Conservation (phyloP, 2,888 invertebrate species). For the Rosalia funebris region DNA sequence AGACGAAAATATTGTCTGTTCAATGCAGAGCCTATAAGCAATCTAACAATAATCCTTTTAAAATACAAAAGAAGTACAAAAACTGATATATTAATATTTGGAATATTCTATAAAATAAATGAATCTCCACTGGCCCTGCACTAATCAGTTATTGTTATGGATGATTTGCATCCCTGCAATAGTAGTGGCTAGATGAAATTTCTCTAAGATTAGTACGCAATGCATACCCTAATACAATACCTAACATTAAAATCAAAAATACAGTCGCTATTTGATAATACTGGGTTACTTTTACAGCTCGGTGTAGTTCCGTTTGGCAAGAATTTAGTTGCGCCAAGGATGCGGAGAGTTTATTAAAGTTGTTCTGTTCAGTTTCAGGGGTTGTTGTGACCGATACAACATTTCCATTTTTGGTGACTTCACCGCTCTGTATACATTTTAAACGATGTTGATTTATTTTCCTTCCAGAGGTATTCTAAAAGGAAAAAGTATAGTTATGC, state of each 20-base stretch:
- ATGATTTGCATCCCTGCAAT: slow-evolving; percentile 41
- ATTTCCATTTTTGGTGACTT: slow-evolving; percentile 56
- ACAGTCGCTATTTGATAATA: slow-evolving; percentile 67
- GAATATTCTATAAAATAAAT: slow-evolving; percentile 47
- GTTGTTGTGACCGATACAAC: slow-evolving; percentile 20
- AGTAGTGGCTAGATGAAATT: slow-evolving; percentile 32
- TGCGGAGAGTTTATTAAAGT: slow-evolving; percentile 53
- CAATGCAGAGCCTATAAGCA: slow-evolving; percentile 31
- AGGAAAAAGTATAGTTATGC: slow-evolving; percentile 30
- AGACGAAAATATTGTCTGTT: slow-evolving; percentile 17
- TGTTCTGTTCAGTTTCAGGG: slow-evolving; percentile 44
- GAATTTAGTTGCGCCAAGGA: slow-evolving; percentile 62
- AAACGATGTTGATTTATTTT: slow-evolving; percentile 76
- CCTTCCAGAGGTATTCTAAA: slow-evolving; percentile 56
- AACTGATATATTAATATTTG: slow-evolving; percentile 50
- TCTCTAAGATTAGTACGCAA: slow-evolving; percentile 31
- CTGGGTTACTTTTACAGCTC: slow-evolving; percentile 65
- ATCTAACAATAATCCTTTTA: slow-evolving; percentile 32
- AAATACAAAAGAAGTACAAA: slow-evolving; percentile 49
- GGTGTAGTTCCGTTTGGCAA: slow-evolving; percentile 64
- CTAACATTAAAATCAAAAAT: slow-evolving; percentile 61
- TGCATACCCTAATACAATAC: slow-evolving; percentile 43
- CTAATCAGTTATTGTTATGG: slow-evolving; percentile 57
- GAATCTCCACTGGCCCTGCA: slow-evolving; percentile 50
- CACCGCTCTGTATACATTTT: slow-evolving; percentile 70